These are phyloP conservation scores for Lepeophtheirus nordmannii DNA, from an alignment of 2,888 invertebrate genomes.

Conservation along the genomic window DNA sequence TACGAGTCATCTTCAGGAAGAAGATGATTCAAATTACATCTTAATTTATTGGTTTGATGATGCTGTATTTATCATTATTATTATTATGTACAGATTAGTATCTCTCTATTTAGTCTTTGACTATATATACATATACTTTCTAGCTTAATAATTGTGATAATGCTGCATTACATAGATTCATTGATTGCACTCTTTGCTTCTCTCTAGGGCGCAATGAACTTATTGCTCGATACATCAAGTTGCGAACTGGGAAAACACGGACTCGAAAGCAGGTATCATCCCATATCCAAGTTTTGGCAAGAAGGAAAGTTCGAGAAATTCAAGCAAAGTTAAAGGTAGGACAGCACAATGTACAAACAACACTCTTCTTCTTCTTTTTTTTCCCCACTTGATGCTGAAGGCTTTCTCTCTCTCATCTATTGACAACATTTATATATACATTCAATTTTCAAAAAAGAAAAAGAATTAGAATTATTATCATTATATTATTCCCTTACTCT, in stretches of 20 bases:
- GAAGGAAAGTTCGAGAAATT: conserved; percentile 93
- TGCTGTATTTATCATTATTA: no score
- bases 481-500: no score
- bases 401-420: no score
- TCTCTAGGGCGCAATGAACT: conserved; percentile 97
- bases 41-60: no score
- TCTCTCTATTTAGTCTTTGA: no score
- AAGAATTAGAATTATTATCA: no score
- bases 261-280: conserved; percentile 99
- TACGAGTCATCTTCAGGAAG: no score
- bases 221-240: conserved; percentile 98
- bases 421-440: no score
- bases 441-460: no score
- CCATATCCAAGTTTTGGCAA: conserved; percentile 97
- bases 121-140: background rate
- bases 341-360: conserved; percentile 38
- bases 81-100: no score
- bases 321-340: conserved; percentile 96
- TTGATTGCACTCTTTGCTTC: no score
- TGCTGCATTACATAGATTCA: background rate
- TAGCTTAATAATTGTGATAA: background rate
- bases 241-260: conserved; percentile 97
- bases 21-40: background rate
- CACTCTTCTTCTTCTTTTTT: no score
- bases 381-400: conserved; percentile 13